These are phyloP conservation scores for Idaea biselata DNA, from an alignment of 2,888 invertebrate species.

Conservation along the genomic window DNA sequence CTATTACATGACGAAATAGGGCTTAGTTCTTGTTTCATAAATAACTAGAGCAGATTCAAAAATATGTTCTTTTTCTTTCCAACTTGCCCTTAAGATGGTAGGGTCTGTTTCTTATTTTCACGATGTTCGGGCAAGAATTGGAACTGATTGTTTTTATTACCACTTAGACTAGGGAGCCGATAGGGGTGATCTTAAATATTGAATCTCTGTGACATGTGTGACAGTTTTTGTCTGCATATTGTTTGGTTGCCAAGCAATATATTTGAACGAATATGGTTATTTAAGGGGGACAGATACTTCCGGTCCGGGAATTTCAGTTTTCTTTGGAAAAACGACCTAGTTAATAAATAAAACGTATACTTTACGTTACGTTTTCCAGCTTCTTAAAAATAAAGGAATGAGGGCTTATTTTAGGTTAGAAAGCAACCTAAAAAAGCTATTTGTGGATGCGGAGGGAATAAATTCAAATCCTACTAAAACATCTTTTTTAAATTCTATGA, in stretches of 20 bases:
- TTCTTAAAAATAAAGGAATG: too few relatives aligned
- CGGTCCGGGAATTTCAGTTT: too few relatives aligned
- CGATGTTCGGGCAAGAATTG: conserved; percentile 45
- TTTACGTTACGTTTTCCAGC: too few relatives aligned
- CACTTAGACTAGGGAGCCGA: conserved; percentile 37
- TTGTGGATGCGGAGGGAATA: too few relatives aligned
- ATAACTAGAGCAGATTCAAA: neutral
- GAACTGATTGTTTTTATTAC: conserved; percentile 75
- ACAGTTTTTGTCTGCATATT: conserved; percentile 26
- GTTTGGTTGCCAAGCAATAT: neutral
- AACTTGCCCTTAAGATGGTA: conserved; percentile 17
- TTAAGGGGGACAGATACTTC: too few relatives aligned
- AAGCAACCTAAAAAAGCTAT: too few relatives aligned
- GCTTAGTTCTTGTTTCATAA: neutral
- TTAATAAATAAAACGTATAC: too few relatives aligned
- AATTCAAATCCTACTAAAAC: too few relatives aligned
- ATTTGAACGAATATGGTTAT: too few relatives aligned
- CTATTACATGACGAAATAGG: neutral
- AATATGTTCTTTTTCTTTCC: conserved; percentile 4
- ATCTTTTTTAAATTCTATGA: too few relatives aligned
- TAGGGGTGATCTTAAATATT: conserved; percentile 52
- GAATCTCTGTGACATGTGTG: conserved; percentile 64
- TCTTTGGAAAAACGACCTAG: too few relatives aligned
- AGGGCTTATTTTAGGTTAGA: too few relatives aligned
- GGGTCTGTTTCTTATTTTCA: conserved; percentile 74